Evolutionary conservation across 2,113 vertebrate genomes (phyloP), one percentile per base, ranked within the genome.

Genomic region (Tyrannus savana): DNA sequence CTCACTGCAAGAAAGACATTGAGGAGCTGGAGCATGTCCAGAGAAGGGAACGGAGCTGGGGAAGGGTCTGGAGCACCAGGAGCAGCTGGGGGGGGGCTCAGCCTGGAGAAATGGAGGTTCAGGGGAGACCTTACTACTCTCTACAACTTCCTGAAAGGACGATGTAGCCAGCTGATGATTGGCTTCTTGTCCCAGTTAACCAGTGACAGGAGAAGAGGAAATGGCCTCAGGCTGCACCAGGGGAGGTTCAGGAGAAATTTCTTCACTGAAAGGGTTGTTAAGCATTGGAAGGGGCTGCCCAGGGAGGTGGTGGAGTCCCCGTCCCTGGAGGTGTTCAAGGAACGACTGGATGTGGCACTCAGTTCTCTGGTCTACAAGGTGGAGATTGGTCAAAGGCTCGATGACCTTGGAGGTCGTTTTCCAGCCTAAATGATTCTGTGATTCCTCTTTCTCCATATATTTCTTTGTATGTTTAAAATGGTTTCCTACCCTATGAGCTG

Each of bases 371-470:
- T 44, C 42, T 39, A 37, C 53, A 53, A 14, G 13, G n/a, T 59
- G 10, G 9, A 7, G 0, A 47, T 53, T 0, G 4, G 14, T 2
- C 46, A 68, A 27, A 17, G 13, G 22, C 4, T 68, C 0, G 6
- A 11, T 74, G 15, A 12, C 14, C 19, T 7, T 30, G 24, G 19
- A 47, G 6, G 14, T 2, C 7, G 47, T 68, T 60, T 60, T 52
- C 53, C n/a, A 53, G 0, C 53, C 46, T 31, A 1, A 27, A 0
- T 10, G 6, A 31, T 41, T 53, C 62, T 41, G 30, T 60, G 10
- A 82, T 60, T 75, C 4, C 15, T 82, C 41, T 53, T 93, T 58
- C 46, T 69, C 60, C 12, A 14, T 10, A 1, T 44, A 10, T 72
- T 76, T 64, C 41, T 81, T 64, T 49, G 13, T 47, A 67, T 73